phyloP scores from a whole-genome alignment of 1,140 invertebrate genomes.

The Thereuonema tuberculata region DNA sequence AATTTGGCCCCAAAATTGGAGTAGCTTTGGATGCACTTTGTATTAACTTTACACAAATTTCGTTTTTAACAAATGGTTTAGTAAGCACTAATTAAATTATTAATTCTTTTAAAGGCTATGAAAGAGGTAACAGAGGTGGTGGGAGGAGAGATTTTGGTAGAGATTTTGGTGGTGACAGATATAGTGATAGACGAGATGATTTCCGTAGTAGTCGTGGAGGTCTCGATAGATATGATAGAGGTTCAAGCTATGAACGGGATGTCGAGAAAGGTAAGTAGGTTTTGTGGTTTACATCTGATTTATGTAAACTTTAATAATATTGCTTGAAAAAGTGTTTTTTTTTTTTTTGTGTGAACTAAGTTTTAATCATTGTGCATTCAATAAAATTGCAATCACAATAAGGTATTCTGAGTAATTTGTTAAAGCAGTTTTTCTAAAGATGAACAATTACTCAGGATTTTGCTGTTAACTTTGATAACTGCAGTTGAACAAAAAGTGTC shows the following conservation, averaged over 20 bases:
- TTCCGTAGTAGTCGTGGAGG: conserved; percentile 13
- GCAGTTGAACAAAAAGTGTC: background rate
- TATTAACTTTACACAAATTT: too few relatives aligned
- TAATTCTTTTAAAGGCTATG: background rate
- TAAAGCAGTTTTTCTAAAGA: background rate
- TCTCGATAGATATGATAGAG: conserved; percentile 1
- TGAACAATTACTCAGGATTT: background rate
- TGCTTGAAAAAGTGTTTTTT: background rate
- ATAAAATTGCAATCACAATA: background rate
- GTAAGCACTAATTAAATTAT: background rate
- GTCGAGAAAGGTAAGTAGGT: conserved; percentile 26
- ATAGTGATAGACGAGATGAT: conserved; percentile 14
- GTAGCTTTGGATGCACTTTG: too few relatives aligned
- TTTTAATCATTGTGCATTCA: background rate
- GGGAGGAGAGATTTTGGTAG: conserved; percentile 12
- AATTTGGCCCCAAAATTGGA: too few relatives aligned
- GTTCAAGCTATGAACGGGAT: conserved; percentile 6
- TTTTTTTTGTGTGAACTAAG: background rate
- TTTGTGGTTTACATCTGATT: conserved; percentile 15
- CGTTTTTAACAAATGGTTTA: too few relatives aligned
- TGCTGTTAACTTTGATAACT: background rate
- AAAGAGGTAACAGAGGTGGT: background rate
- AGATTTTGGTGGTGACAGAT: conserved; percentile 11
- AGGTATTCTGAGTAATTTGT: background rate
- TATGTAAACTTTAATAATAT: conserved; percentile 2